Percentiles rank a stretch among this genome's conserved stretches.
Conservation (phyloP, 2,113 vertebrate species). For the Pseudois nayaur region DNA sequence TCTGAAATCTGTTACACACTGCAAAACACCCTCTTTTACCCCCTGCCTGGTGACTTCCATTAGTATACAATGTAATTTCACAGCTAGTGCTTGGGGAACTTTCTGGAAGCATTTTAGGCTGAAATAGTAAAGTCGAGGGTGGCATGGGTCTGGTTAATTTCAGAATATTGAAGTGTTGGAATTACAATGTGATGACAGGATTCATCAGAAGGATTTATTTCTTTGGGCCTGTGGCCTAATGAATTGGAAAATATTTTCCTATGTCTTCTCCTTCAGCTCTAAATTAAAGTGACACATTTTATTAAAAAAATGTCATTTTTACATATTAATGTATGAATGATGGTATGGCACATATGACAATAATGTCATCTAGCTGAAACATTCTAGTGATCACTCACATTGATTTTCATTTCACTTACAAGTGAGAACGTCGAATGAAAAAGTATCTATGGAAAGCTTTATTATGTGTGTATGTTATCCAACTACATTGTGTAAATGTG, state of each 20-base stretch:
- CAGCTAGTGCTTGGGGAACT: conserved; percentile 59
- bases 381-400: conserved; percentile 46
- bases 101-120: conserved; percentile 67
- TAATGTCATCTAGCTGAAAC: conserved; percentile 66
- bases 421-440: conserved; percentile 55
- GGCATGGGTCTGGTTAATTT: conserved; percentile 80
- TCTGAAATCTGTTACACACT: conserved; percentile 59
- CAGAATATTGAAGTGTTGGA: conserved; percentile 78
- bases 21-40: conserved; percentile 61
- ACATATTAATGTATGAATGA: conserved; percentile 72
- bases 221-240: conserved; percentile 77
- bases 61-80: conserved; percentile 46
- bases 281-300: conserved; percentile 80
- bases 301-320: conserved; percentile 78
- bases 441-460: conserved; percentile 69
- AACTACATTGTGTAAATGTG: conserved; percentile 60
- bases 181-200: conserved; percentile 81
- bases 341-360: conserved; percentile 69
- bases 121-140: conserved; percentile 64
- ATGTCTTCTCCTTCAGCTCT: conserved; percentile 76
- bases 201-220: conserved; percentile 85
- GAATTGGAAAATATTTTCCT: conserved; percentile 84
- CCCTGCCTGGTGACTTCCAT: conserved; percentile 42
- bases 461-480: conserved; percentile 65
- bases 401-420: conserved; percentile 62